Conservation (phyloP, 2,888 invertebrate genomes). For the Drosophila trichaetosa region DNA sequence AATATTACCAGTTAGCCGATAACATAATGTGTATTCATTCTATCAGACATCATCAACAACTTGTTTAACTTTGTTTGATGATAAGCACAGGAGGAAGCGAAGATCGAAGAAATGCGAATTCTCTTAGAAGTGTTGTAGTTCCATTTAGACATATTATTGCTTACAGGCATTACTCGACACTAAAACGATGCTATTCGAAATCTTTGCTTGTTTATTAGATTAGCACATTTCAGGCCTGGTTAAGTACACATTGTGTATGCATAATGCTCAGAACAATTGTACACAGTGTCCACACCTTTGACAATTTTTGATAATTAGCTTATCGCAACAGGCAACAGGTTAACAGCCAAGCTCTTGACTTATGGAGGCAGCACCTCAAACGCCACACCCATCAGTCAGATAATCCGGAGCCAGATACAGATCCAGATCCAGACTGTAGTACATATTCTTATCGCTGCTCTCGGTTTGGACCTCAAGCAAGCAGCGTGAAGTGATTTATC, state of each 20-base stretch:
- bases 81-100: neutral
- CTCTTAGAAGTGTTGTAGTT: neutral
- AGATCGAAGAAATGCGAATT: neutral
- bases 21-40: neutral
- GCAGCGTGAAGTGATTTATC: slow-evolving; percentile 56
- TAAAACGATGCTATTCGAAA: slow-evolving; percentile 15
- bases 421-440: slow-evolving; percentile 14
- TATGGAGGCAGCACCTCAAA: slow-evolving; percentile 40
- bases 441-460: slow-evolving; percentile 34
- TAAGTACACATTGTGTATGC: neutral
- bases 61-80: neutral
- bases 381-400: slow-evolving; percentile 45
- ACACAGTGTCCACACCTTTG: slow-evolving; percentile 23
- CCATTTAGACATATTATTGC: neutral
- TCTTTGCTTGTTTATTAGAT: slow-evolving; percentile 7
- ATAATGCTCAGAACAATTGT: slow-evolving; percentile 13
- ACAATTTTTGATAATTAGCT: slow-evolving; percentile 50
- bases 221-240: slow-evolving; percentile 21
- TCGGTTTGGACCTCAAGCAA: slow-evolving; percentile 7
- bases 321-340: slow-evolving; percentile 23
- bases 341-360: slow-evolving; percentile 1
- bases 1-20: slow-evolving; percentile 5
- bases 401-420: slow-evolving; percentile 11
- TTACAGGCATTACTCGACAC: neutral
- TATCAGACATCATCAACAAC: neutral